Evolutionary conservation across 2,797 vertebrate species (phyloP).

Genomic region (Enteromius trimaculatus): DNA sequence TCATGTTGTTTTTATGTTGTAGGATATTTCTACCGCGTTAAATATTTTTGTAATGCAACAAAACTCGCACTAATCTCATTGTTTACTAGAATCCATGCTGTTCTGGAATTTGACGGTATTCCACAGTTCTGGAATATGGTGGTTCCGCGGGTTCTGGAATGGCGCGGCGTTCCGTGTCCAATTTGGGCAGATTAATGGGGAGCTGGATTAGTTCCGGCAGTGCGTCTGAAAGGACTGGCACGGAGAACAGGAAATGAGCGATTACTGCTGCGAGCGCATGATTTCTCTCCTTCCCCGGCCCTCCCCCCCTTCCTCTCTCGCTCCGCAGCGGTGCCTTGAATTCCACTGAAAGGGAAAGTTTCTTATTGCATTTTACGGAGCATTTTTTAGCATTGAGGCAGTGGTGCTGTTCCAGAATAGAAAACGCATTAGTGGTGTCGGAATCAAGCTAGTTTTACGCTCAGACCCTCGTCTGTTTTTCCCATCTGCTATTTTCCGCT

Average conservation of each 20-base stretch:
- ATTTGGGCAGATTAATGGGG: conserved; percentile 67
- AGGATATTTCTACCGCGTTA: neutral
- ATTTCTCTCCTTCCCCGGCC: conserved; percentile 42
- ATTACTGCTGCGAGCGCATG: conserved; percentile 64
- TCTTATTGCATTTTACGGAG: conserved; percentile 32
- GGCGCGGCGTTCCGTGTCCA: conserved; percentile 58
- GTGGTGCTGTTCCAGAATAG: conserved; percentile 10
- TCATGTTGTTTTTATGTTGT: neutral
- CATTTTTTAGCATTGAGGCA: conserved; percentile 16
- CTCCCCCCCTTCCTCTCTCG: conserved; percentile 17
- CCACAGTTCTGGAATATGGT: conserved; percentile 12
- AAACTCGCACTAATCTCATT: neutral
- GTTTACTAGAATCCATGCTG: neutral
- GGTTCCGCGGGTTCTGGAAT: conserved; percentile 55
- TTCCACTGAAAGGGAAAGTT: conserved; percentile 45
- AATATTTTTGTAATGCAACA: neutral
- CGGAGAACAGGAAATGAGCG: conserved; percentile 64
- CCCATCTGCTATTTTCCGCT: neutral
- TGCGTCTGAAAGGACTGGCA: conserved; percentile 63
- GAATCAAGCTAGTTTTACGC: conserved; percentile 17
- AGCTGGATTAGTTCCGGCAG: conserved; percentile 67
- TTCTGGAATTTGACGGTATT: conserved; percentile 19
- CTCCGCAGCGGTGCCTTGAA: conserved; percentile 25
- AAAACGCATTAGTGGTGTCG: neutral
- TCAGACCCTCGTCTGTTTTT: neutral